Evolutionary conservation across 2,797 vertebrate species (phyloP).

Genomic region (Argyrosomus regius): DNA sequence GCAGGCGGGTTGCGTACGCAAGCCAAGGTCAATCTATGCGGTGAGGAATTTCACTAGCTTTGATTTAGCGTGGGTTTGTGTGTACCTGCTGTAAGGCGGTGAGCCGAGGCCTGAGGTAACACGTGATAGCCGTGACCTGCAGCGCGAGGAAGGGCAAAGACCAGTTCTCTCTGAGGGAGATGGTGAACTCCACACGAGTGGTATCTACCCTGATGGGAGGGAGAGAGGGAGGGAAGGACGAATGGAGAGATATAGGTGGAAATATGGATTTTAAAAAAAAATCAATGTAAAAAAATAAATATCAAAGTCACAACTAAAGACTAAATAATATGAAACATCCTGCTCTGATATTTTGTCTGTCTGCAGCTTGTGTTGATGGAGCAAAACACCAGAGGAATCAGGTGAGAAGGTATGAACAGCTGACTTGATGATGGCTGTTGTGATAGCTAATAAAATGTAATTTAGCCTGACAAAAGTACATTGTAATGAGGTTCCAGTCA

Average conservation of each 20-base stretch:
- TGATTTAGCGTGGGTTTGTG: constrained; percentile 7
- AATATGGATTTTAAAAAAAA: background rate
- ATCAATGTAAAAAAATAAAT: background rate
- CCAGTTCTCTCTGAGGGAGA: constrained; percentile 98
- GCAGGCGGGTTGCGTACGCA: background rate
- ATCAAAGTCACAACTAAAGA: background rate
- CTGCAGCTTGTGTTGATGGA: background rate
- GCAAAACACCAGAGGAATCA: background rate
- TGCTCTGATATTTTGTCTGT: background rate
- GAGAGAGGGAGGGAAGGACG: constrained; percentile 75
- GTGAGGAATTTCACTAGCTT: background rate
- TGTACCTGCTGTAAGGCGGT: constrained; percentile 88
- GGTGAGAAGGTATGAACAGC: background rate
- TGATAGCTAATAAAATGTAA: background rate
- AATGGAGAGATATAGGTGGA: background rate
- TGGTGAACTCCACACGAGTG: constrained; percentile 97
- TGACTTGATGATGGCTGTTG: background rate
- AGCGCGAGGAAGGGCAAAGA: constrained; percentile 95
- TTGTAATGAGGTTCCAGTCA: background rate
- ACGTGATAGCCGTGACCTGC: constrained; percentile 92
- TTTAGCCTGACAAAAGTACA: background rate
- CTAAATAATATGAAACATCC: background rate
- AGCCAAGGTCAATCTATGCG: background rate
- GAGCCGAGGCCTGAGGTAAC: constrained; percentile 90
- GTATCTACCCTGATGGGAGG: constrained; percentile 92